Evolutionary conservation across 2,888 invertebrate genomes (phyloP).

Genomic region (Zhuqinia jingwanae): DNA sequence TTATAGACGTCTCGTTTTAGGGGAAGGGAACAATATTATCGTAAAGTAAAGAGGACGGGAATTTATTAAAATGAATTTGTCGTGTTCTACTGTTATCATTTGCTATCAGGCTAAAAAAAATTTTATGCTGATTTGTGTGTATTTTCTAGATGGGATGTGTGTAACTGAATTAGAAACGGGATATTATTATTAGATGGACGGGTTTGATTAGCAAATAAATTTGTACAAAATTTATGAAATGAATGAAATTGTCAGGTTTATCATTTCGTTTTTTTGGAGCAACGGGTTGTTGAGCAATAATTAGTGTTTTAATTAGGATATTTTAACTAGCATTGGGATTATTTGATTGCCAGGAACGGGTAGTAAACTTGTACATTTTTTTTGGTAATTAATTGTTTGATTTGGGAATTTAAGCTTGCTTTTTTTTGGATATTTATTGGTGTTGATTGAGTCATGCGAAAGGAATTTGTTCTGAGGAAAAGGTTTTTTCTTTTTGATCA

Average conservation of each 20-base stretch:
- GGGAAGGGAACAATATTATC: background rate
- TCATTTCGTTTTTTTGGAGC: background rate
- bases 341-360: constrained; percentile 57
- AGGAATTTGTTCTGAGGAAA: constrained; percentile 45
- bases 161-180: constrained; percentile 14
- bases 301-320: background rate
- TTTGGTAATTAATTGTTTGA: constrained; percentile 4
- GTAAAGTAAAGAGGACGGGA: constrained; percentile 11
- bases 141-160: no score
- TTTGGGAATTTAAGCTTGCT: background rate
- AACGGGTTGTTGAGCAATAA: constrained; percentile 10
- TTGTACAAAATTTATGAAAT: background rate
- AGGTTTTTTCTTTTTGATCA: no score
- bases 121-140: background rate
- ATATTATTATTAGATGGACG: constrained; percentile 24
- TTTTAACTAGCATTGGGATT: no score
- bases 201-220: constrained; percentile 22
- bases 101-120: no score
- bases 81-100: background rate
- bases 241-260: background rate
- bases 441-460: constrained; percentile 45
- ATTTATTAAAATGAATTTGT: constrained; percentile 38
- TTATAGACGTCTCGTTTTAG: no score
- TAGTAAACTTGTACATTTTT: no score
- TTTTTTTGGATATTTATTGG: no score